A percentile compares a stretch with the other conserved stretches of the same genome.
Conservation (phyloP, 2,797 vertebrate species). For the Sphenodon punctatus region DNA sequence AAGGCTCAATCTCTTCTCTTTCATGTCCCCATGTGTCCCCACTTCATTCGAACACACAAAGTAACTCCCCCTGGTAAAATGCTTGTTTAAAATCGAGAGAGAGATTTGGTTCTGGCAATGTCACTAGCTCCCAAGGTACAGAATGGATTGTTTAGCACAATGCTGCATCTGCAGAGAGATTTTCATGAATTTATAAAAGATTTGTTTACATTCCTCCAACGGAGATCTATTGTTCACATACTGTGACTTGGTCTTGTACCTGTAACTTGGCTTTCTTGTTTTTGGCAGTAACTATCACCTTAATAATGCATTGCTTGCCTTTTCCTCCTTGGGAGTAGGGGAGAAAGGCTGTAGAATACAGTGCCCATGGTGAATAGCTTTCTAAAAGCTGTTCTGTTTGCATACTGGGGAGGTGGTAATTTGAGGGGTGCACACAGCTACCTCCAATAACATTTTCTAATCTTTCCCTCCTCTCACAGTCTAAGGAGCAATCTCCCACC, state of each 20-base stretch:
- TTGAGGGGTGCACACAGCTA: too few species aligned
- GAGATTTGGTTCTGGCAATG: neutral
- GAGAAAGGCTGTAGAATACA: neutral
- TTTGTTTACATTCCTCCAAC: neutral
- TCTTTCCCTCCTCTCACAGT: neutral
- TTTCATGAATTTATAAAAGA: neutral
- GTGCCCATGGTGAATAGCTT: neutral
- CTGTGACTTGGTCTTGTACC: neutral
- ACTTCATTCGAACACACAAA: too few species aligned
- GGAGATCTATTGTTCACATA: too few species aligned
- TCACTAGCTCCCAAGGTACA: accelerated
- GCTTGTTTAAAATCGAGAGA: too few species aligned
- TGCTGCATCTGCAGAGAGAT: neutral
- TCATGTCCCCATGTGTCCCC: too few species aligned
- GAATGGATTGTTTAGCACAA: neutral
- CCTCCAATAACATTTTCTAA: neutral
- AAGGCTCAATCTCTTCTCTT: too few species aligned
- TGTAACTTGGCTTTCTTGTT: neutral
- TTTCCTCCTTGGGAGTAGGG: neutral
- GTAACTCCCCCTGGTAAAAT: too few species aligned
- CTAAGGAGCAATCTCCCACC: neutral
- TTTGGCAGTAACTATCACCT: neutral
- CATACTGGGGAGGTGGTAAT: too few species aligned
- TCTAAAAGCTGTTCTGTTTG: too few species aligned
- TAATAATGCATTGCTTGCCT: neutral